Percentiles rank a stretch among this genome's conserved stretches.
phyloP scores from a whole-genome alignment of 1,140 invertebrate genomes.

The Anastrepha ludens region DNA sequence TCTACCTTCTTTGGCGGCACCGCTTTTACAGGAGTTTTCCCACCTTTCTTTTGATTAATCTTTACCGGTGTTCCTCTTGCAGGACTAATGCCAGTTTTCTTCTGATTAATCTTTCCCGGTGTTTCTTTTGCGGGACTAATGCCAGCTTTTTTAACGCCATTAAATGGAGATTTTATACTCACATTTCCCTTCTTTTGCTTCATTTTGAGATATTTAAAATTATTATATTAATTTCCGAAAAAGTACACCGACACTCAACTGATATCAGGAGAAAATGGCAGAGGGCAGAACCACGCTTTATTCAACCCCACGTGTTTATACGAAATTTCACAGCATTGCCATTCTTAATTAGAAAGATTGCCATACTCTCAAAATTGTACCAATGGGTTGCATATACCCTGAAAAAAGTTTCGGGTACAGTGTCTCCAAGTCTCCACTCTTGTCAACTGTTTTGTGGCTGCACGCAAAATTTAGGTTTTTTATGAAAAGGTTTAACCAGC shows the following conservation, averaged over 20 bases:
- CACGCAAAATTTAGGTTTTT: no score
- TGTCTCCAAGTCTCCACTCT: no score
- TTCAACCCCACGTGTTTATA: conserved; percentile 13
- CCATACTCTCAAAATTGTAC: neutral
- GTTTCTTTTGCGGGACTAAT: neutral
- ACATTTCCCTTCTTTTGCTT: conserved; percentile 20
- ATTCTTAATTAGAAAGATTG: no score
- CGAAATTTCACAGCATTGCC: neutral
- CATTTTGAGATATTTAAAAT: neutral
- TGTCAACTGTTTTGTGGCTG: no score
- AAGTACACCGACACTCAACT: neutral
- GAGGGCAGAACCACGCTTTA: conserved; percentile 6
- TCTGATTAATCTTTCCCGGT: neutral
- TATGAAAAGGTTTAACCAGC: no score
- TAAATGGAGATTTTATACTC: neutral
- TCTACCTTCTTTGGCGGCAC: conserved; percentile 28
- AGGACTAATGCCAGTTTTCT: conserved; percentile 22
- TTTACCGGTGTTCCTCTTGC: conserved; percentile 32
- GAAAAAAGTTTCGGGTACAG: no score
- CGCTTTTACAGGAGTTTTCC: conserved; percentile 31
- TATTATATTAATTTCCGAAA: neutral
- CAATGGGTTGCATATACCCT: no score
- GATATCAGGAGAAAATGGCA: neutral
- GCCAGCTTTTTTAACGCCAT: conserved; percentile 38
- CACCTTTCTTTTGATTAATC: neutral